Conservation (phyloP, 2,888 invertebrate genomes). For the Sinohyriopsis cumingii region DNA sequence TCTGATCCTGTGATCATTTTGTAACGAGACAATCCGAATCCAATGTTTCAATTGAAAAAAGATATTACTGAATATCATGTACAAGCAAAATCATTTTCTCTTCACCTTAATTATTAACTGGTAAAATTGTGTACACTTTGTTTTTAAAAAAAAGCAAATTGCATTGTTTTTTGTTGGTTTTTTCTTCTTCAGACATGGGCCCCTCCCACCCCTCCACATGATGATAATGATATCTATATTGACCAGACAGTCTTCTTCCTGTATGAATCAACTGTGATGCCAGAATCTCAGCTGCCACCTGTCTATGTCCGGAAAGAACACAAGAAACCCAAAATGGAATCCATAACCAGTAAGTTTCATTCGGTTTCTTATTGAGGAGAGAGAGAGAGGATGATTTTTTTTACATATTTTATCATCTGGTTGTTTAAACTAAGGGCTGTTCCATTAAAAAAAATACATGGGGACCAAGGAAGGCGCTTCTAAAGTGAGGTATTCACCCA, state of each 20-base stretch:
- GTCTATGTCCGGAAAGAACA: conserved; percentile 84
- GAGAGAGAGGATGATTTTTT: no score
- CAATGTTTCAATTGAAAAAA: no score
- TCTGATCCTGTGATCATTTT: no score
- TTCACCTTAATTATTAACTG: no score
- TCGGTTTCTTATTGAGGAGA: background rate
- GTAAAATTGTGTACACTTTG: no score
- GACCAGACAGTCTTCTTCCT: conserved; percentile 88
- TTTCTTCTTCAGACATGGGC: conserved; percentile 86
- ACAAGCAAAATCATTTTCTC: no score
- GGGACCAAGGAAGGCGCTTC: no score
- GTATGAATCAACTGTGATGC: conserved; percentile 83
- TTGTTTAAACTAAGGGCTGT: no score
- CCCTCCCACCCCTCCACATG: conserved; percentile 96
- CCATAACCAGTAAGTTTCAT: conserved; percentile 63
- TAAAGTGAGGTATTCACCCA: no score
- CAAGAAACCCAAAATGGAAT: conserved; percentile 82
- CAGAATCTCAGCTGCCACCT: conserved; percentile 86
- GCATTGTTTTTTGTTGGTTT: background rate
- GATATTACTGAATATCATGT: background rate
- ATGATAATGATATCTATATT: conserved; percentile 92
- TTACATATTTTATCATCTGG: no score
- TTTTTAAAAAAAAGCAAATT: background rate
- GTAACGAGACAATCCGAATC: no score
- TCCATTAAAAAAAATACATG: no score